These are phyloP conservation scores for Poeciliopsis infans DNA, from an alignment of 2,797 vertebrate genomes.

Conservation along the genomic window DNA sequence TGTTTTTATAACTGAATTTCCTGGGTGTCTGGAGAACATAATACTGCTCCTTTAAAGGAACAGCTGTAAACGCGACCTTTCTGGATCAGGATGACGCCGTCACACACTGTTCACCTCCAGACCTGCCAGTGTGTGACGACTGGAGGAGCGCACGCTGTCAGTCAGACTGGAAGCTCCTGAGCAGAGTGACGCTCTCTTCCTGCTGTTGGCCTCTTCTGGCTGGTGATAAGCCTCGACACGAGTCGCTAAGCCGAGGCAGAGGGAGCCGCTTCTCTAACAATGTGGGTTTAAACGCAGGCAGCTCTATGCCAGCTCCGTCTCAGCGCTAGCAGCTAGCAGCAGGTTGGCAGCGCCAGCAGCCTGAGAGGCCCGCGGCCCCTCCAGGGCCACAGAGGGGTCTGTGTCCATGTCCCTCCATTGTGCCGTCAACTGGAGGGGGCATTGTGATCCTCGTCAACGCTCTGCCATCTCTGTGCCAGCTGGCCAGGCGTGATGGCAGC, in stretches of 20 bases:
- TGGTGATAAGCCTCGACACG: constrained; percentile 67
- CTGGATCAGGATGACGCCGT: constrained; percentile 25
- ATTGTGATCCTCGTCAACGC: constrained; percentile 79
- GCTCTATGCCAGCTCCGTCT: constrained; percentile 56
- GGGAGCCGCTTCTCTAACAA: constrained; percentile 62
- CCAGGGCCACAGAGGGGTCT: constrained; percentile 77
- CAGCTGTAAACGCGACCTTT: constrained; percentile 36
- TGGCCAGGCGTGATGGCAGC: constrained; percentile 69
- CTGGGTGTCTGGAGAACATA: too few species aligned
- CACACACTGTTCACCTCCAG: constrained; percentile 40
- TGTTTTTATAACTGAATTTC: too few species aligned
- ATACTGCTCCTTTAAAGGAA: neutral
- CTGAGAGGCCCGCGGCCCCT: constrained; percentile 68
- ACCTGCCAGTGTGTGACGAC: constrained; percentile 16
- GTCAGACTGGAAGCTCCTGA: constrained; percentile 47
- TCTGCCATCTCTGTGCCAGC: constrained; percentile 80
- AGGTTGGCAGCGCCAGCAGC: constrained; percentile 79
- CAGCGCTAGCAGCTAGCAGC: constrained; percentile 42
- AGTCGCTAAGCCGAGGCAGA: constrained; percentile 45
- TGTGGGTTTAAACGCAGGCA: constrained; percentile 68
- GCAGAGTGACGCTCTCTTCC: constrained; percentile 2
- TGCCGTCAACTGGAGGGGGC: constrained; percentile 74
- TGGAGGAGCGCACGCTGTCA: constrained; percentile 54
- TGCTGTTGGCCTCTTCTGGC: constrained; percentile 16
- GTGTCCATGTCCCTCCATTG: constrained; percentile 77